Percentiles rank a stretch among this genome's conserved stretches.
Evolutionary conservation across 1,140 invertebrate species (phyloP).

Genomic region (Heliconius congener): DNA sequence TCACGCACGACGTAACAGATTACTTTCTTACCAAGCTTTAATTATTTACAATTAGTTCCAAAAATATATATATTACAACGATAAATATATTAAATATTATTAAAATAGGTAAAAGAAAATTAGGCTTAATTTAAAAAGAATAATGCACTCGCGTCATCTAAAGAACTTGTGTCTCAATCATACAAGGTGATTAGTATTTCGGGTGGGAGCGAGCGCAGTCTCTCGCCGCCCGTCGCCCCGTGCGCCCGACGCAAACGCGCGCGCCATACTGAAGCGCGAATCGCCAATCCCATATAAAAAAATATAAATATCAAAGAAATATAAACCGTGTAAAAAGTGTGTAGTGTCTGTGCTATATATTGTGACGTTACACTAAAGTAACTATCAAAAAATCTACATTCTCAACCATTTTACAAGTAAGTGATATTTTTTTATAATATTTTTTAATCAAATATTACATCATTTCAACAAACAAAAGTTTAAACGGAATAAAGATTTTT

Average conservation of each 20-base stretch:
- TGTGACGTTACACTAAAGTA: slow-evolving; percentile 46
- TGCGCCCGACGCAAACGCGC: slow-evolving; percentile 63
- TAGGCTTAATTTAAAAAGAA: neutral
- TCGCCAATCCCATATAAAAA: slow-evolving; percentile 34
- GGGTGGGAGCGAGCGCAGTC: slow-evolving; percentile 73
- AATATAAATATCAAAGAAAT: slow-evolving; percentile 41
- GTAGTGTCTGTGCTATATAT: slow-evolving; percentile 67
- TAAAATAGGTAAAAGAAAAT: neutral
- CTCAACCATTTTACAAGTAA: slow-evolving; percentile 74
- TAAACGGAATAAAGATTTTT: slow-evolving; percentile 37
- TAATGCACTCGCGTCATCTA: slow-evolving; percentile 47
- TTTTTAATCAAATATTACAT: slow-evolving; percentile 50
- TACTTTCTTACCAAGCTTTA: no score
- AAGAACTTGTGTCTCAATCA: slow-evolving; percentile 51
- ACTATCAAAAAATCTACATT: slow-evolving; percentile 39
- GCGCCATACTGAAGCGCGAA: slow-evolving; percentile 54
- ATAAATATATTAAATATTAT: neutral
- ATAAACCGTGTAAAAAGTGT: slow-evolving; percentile 60
- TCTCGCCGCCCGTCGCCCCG: slow-evolving; percentile 66
- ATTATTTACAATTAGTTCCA: no score
- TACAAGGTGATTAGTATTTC: slow-evolving; percentile 79
- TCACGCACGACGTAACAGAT: no score
- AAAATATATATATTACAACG: neutral
- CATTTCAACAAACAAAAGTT: slow-evolving; percentile 54
- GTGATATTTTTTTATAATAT: slow-evolving; percentile 62